phyloP scores from a whole-genome alignment of 2,888 invertebrate genomes.

The Siphlonurus alternatus region DNA sequence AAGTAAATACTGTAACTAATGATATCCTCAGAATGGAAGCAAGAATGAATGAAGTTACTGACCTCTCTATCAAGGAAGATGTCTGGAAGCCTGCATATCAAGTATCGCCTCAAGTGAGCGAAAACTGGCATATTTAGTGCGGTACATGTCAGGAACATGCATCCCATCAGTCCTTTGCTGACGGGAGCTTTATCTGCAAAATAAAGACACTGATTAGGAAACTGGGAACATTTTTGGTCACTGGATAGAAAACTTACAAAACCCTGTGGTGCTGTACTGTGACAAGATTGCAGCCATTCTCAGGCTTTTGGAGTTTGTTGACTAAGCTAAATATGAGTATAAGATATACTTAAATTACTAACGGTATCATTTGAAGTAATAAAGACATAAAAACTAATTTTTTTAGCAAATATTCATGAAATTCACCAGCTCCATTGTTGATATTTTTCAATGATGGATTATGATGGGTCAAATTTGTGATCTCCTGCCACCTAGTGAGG shows the following conservation, averaged over 20 bases:
- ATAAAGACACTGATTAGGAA: constrained; percentile 7
- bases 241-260: background rate
- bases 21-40: no score
- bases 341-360: background rate
- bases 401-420: background rate
- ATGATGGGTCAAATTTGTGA: background rate
- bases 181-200: constrained; percentile 30
- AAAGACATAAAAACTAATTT: background rate
- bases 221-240: background rate
- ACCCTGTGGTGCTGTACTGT: constrained; percentile 2
- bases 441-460: background rate
- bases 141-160: constrained; percentile 28
- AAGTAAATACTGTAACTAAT: no score
- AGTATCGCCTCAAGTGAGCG: constrained; percentile 24
- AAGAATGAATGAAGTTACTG: constrained; percentile 2
- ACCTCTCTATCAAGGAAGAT: constrained; percentile 19
- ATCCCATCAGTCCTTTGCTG: constrained; percentile 29
- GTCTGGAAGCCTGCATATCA: constrained; percentile 26
- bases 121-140: constrained; percentile 29
- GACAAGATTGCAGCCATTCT: background rate
- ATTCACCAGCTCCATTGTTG: background rate
- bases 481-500: background rate
- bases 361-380: background rate
- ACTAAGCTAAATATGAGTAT: background rate
- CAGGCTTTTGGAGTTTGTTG: background rate